Evolutionary conservation across 2,888 invertebrate species (phyloP).

Genomic region (Rhabditoides inermis): DNA sequence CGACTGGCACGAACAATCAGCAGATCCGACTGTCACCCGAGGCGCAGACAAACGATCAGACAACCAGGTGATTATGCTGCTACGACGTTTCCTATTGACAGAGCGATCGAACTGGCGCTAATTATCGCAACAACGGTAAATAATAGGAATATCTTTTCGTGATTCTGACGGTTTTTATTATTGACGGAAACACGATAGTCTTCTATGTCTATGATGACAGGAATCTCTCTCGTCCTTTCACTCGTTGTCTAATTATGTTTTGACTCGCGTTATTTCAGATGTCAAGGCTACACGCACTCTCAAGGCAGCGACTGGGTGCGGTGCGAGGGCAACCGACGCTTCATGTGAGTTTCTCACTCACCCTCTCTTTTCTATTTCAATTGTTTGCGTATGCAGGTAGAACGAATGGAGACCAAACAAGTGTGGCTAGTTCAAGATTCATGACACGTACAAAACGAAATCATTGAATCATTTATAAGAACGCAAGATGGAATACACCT

Average conservation of each 20-base stretch:
- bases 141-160: too few species aligned
- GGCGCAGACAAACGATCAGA: constrained; percentile 14
- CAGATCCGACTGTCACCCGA: constrained; percentile 65
- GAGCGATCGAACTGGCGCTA: too few species aligned
- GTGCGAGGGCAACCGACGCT: constrained; percentile 27
- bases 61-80: constrained; percentile 17
- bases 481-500: too few species aligned
- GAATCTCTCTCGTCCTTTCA: too few species aligned
- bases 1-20: constrained; percentile 71
- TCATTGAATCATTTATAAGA: neutral
- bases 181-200: too few species aligned
- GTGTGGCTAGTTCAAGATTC: neutral
- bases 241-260: neutral
- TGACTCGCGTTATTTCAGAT: too few species aligned
- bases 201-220: too few species aligned
- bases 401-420: neutral
- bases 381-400: neutral
- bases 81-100: too few species aligned
- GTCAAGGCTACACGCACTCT: too few species aligned
- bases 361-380: neutral
- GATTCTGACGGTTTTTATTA: too few species aligned
- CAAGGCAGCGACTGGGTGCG: neutral
- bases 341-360: constrained; percentile 13
- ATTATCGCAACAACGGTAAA: too few species aligned
- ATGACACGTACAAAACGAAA: neutral